Conservation (phyloP, 2,888 invertebrate genomes). For the Notodonta dromedarius region DNA sequence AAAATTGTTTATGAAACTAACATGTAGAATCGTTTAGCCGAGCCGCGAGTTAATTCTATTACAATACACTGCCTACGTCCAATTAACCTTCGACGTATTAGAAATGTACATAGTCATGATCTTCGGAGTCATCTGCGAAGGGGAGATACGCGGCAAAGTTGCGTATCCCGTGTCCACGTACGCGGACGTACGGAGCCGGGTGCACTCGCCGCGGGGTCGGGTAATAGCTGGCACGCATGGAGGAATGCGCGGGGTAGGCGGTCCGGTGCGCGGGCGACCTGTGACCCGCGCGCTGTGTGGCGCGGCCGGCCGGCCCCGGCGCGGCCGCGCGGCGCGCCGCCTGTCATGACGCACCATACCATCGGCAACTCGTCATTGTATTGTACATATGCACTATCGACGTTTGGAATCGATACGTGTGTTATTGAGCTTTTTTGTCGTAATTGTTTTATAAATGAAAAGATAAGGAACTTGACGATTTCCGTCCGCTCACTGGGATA, state of each 20-base stretch:
- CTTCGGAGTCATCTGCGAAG: slow-evolving; percentile 61
- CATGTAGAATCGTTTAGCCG: slow-evolving; percentile 37
- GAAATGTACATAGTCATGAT: slow-evolving; percentile 76
- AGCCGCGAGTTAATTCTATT: slow-evolving; percentile 66
- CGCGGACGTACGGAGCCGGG: slow-evolving; percentile 20
- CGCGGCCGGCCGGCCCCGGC: slow-evolving; percentile 52
- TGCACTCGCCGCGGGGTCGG: slow-evolving; percentile 18
- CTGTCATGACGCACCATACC: slow-evolving; percentile 60
- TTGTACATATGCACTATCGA: slow-evolving; percentile 28
- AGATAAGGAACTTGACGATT: slow-evolving; percentile 9
- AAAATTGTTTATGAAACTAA: slow-evolving; percentile 41
- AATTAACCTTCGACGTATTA: slow-evolving; percentile 80
- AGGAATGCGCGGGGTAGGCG: slow-evolving; percentile 68
- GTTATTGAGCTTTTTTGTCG: slow-evolving; percentile 30
- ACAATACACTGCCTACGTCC: slow-evolving; percentile 77
- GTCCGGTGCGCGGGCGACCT: slow-evolving; percentile 68
- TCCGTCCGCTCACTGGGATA: slow-evolving; percentile 1
- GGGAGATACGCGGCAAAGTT: slow-evolving; percentile 44
- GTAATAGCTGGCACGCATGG: slow-evolving; percentile 36
- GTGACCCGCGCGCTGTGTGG: slow-evolving; percentile 70
- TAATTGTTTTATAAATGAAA: slow-evolving; percentile 17
- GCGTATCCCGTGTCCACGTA: neutral
- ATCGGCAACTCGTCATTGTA: slow-evolving; percentile 16
- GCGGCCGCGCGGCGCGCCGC: slow-evolving; percentile 48
- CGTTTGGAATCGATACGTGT: slow-evolving; percentile 42